Evolutionary conservation across 64 coral and sea anemone species (phyloP), one percentile per base, ranked within the genome.

Genomic region (Montipora sp.): DNA sequence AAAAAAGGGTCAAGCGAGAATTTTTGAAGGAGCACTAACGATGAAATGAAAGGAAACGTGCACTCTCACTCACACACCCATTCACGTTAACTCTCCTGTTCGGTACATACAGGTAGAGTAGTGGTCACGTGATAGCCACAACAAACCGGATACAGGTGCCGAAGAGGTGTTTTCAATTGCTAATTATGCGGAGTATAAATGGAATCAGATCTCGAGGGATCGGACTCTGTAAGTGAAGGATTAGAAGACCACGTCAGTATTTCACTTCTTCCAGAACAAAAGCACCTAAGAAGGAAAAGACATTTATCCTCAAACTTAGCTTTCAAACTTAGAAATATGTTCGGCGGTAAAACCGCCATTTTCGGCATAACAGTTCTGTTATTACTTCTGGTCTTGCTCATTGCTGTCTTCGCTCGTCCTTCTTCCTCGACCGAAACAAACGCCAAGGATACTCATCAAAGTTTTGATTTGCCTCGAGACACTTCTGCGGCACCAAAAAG

Each of bases 181-280:
- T 44, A 83, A 83, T 83, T 24, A 83, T 83, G 46, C 80, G 58
- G 59, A 66, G 11, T 18, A 46, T 69, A 48, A 49, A 84, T 84
- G 82, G 65, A 71, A 84, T 84, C 82, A 51, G 65, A 84, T 71
- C 61, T 44, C 45, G 82, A 84, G 59, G 82, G 47, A 84, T 84
- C 61, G 67, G 82, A 84, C 16, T 84, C 82, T 63, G 69, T 63
- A 70, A 84, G 82, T 67, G 65, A 11, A 19, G 82, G 48, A 69
- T 69, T 84, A 70, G 43, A 84, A 51, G 82, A 84, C 44, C 43
- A 71, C 65, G 44, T 84, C 61, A 70, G 46, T 84, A 71, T 84
- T 69, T 70, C 82, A 18, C 82, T 84, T 21, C 82, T 84, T 49
- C 82, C 82, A 19, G 82, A 71, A 1, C 15, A 70, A 22, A 84